phyloP scores from a whole-genome alignment of 2,797 vertebrate species.

The Alauda arvensis region DNA sequence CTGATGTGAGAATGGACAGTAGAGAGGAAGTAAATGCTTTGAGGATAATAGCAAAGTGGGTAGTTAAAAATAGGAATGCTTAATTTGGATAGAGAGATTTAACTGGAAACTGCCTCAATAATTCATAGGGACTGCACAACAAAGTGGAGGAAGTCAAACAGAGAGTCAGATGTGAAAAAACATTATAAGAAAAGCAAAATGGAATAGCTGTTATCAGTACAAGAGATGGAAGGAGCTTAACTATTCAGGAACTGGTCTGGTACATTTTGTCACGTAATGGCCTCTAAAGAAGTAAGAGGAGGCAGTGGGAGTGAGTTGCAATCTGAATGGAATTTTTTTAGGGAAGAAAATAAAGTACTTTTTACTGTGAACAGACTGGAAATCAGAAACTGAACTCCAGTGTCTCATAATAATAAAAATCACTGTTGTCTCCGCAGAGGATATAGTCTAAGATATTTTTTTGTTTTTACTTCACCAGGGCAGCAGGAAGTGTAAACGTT shows the following conservation, averaged over 20 bases:
- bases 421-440: not conserved
- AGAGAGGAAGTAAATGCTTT: not conserved
- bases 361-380: not conserved
- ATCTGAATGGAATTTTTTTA: not conserved
- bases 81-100: not conserved
- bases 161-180: slow-evolving; percentile 32
- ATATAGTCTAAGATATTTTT: not conserved
- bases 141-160: slow-evolving; percentile 36
- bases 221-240: not conserved
- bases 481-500: not conserved
- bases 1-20: not conserved
- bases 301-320: not conserved
- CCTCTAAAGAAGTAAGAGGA: not conserved
- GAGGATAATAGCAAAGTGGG: not conserved
- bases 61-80: slow-evolving; percentile 1
- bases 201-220: slow-evolving; percentile 1
- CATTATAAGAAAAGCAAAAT: slow-evolving; percentile 9
- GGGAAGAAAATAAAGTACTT: not conserved
- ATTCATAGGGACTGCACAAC: slow-evolving; percentile 11
- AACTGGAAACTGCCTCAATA: slow-evolving; percentile 1
- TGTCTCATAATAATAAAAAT: not conserved
- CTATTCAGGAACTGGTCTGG: not conserved
- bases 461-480: not conserved
- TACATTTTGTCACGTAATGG: not conserved
- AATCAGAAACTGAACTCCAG: not conserved